Evolutionary conservation across 2,113 vertebrate genomes (phyloP).

Genomic region (Megaceryle torquata): DNA sequence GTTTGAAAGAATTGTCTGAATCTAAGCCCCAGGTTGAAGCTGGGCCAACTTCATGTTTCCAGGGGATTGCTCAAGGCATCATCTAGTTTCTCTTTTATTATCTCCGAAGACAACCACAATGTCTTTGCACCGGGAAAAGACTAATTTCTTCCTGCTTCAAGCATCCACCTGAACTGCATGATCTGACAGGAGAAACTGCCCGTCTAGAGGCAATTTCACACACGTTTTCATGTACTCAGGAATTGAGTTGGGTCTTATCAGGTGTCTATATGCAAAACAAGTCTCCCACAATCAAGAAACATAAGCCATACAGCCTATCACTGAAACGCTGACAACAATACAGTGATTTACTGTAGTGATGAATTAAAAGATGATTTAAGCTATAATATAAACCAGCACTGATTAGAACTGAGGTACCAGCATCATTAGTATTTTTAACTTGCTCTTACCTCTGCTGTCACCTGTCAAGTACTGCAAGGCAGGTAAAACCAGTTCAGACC

Average conservation of each 20-base stretch:
- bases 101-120: not conserved
- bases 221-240: not conserved
- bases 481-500: slow-evolving; percentile 91
- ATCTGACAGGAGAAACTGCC: not conserved
- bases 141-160: not conserved
- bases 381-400: not conserved
- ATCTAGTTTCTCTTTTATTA: not conserved
- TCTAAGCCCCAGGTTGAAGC: not conserved
- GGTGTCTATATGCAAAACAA: not conserved
- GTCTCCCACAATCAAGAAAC: not conserved
- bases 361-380: not conserved
- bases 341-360: not conserved
- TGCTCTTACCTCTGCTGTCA: slow-evolving; percentile 85
- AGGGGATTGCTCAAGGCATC: not conserved
- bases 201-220: not conserved
- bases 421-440: not conserved
- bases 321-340: not conserved
- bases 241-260: not conserved
- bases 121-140: not conserved
- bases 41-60: not conserved
- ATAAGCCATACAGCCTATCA: not conserved
- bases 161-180: not conserved
- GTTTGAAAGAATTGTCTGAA: not conserved
- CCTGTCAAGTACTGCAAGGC: slow-evolving; percentile 92
- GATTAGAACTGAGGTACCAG: not conserved